Percentiles rank a stretch among this genome's conserved stretches.
phyloP scores from a whole-genome alignment of 2,888 invertebrate genomes.

The Clivina fossor region DNA sequence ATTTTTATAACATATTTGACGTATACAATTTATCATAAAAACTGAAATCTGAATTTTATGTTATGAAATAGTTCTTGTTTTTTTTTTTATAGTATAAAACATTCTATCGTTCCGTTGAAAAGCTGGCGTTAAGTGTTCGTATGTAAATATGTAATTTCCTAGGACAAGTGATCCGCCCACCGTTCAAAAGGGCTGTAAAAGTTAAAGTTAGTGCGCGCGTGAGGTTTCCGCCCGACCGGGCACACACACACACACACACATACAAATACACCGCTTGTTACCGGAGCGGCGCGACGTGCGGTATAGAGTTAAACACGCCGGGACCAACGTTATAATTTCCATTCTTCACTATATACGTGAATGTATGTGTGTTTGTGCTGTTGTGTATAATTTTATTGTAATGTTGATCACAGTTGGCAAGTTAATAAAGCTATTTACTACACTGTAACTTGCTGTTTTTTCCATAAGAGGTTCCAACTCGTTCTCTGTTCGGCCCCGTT shows the following conservation, averaged over 20 bases:
- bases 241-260: no score
- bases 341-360: conserved; percentile 34
- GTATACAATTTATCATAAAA: no score
- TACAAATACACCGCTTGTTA: conserved; percentile 18
- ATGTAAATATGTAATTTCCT: conserved; percentile 33
- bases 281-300: conserved; percentile 2
- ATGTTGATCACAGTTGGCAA: conserved; percentile 50
- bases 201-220: conserved; percentile 24
- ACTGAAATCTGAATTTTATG: no score
- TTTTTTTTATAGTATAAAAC: no score
- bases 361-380: no score
- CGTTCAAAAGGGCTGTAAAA: conserved; percentile 34
- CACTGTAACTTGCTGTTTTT: conserved; percentile 25
- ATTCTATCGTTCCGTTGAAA: no score
- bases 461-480: no score
- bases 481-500: no score
- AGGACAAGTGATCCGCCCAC: conserved; percentile 23
- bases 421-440: conserved; percentile 48
- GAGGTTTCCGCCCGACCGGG: conserved; percentile 15
- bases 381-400: conserved; percentile 48
- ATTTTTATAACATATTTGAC: no score
- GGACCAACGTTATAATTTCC: conserved; percentile 1
- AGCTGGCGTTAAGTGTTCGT: conserved; percentile 22
- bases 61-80: no score
- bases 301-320: neutral